Conservation (phyloP, 2,113 vertebrate genomes). For the Empidonax alnorum region DNA sequence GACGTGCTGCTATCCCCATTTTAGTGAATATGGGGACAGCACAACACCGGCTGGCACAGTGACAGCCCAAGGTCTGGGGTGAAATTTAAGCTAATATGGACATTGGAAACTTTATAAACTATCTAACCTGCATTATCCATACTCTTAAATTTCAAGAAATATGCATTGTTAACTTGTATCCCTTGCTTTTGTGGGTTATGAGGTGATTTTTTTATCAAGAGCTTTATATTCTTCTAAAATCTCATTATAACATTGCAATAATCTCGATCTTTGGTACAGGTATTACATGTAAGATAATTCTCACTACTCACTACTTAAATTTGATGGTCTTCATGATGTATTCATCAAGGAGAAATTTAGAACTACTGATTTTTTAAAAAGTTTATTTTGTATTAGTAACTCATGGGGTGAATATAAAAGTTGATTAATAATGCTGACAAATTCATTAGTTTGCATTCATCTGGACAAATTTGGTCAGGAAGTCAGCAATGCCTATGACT, state of each 20-base stretch:
- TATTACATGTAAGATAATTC: neutral
- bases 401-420: neutral
- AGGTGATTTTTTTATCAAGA: neutral
- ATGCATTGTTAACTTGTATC: neutral
- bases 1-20: neutral
- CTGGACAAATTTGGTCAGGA: neutral
- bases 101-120: neutral
- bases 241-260: neutral
- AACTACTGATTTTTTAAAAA: fast-evolving
- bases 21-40: neutral
- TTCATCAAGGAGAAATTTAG: neutral
- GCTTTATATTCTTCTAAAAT: neutral
- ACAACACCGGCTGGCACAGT: neutral
- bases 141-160: neutral
- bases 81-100: neutral
- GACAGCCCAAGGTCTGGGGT: neutral
- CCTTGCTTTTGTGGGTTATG: neutral
- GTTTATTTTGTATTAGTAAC: neutral
- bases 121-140: neutral
- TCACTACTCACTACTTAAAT: neutral
- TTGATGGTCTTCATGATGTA: neutral
- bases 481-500: neutral
- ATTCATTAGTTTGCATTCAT: neutral
- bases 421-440: neutral
- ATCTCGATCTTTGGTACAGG: neutral